Evolutionary conservation across 2,797 vertebrate species (phyloP).

Genomic region (Scolopax rusticola): DNA sequence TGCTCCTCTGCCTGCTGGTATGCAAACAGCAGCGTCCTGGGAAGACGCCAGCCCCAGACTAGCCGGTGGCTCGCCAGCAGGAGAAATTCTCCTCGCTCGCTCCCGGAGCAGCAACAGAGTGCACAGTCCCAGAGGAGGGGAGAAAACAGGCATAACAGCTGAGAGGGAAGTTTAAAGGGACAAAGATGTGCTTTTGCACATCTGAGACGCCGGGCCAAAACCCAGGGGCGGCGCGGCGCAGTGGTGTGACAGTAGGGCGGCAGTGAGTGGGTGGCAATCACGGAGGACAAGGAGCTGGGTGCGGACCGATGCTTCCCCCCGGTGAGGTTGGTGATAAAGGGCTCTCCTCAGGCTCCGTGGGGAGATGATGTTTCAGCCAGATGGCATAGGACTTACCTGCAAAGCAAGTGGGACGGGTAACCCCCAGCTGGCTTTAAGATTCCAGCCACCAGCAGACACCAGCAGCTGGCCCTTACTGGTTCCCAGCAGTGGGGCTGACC

Average conservation of each 20-base stretch:
- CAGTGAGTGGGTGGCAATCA: neutral
- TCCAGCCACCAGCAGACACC: neutral
- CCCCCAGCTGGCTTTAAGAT: neutral
- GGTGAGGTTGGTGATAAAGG: neutral
- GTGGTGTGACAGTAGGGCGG: neutral
- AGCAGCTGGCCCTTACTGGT: neutral
- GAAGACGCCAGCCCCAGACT: conserved; percentile 72
- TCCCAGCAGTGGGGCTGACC: neutral
- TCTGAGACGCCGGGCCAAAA: neutral
- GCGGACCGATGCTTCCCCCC: fast-evolving
- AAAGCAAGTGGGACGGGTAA: neutral
- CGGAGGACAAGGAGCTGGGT: neutral
- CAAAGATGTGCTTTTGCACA: conserved; percentile 38
- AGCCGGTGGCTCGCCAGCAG: conserved; percentile 52
- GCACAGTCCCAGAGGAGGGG: conserved; percentile 62
- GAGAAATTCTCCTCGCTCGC: conserved; percentile 67
- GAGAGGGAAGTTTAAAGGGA: conserved; percentile 71
- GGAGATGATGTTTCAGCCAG: neutral
- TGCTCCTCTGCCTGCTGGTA: conserved; percentile 61
- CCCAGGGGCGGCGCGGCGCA: neutral
- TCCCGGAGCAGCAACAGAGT: conserved; percentile 72
- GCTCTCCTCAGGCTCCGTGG: neutral
- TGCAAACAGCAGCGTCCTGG: conserved; percentile 52
- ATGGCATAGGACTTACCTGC: neutral
- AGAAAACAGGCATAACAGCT: conserved; percentile 47